Percentiles rank a stretch among this genome's conserved stretches.
Conservation (phyloP, 2,888 invertebrate genomes). For the Julus scandinavius region DNA sequence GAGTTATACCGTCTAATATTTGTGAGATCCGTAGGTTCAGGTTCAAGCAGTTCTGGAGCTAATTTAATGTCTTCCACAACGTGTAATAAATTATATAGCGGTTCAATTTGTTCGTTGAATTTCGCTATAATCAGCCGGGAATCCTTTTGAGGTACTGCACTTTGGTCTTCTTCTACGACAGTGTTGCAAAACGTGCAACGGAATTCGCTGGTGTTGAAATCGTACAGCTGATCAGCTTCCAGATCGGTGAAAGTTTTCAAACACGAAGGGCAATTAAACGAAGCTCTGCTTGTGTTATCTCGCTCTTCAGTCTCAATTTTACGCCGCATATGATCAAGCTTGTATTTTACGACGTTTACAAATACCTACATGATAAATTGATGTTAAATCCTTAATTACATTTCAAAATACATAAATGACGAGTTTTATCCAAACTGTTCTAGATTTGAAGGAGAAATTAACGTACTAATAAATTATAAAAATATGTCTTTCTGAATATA, state of each 20-base stretch:
- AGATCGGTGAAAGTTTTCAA: conserved; percentile 94
- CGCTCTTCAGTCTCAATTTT: conserved; percentile 95
- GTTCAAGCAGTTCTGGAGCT: conserved; percentile 92
- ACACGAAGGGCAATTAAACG: conserved; percentile 92
- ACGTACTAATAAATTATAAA: no score
- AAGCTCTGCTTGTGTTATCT: conserved; percentile 93
- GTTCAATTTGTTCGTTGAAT: conserved; percentile 94
- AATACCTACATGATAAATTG: conserved; percentile 72
- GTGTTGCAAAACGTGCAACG: conserved; percentile 89
- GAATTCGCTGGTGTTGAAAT: conserved; percentile 84
- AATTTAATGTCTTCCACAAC: conserved; percentile 94
- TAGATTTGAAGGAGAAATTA: no score
- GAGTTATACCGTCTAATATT: conserved; percentile 57
- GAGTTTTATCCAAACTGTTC: no score
- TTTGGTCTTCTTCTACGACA: conserved; percentile 93
- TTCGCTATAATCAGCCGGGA: conserved; percentile 88
- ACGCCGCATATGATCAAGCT: conserved; percentile 93
- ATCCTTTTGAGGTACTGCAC: conserved; percentile 92
- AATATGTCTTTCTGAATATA: no score
- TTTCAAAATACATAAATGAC: no score
- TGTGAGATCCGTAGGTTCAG: conserved; percentile 79
- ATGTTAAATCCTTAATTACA: background rate
- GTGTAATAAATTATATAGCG: conserved; percentile 86
- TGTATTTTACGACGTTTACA: conserved; percentile 97
- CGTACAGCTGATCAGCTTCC: conserved; percentile 90